phyloP scores from a whole-genome alignment of 2,113 vertebrate genomes.

The Neogale vison region DNA sequence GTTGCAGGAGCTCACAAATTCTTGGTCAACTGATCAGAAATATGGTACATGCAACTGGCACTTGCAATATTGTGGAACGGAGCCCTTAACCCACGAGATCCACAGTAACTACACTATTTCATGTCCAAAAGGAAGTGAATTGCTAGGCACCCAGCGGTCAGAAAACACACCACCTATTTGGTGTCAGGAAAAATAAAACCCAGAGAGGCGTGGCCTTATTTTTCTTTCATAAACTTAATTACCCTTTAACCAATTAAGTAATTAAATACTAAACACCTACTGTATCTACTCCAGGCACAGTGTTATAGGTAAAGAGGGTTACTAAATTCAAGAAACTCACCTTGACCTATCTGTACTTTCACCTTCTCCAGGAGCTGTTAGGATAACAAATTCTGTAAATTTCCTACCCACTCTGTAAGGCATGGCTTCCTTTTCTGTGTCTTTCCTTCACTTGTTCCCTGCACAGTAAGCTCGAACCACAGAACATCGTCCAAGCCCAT shows the following conservation, averaged over 20 bases:
- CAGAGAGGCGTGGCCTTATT: not conserved
- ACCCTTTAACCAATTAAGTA: not conserved
- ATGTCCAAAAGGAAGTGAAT: not conserved
- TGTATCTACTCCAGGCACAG: not conserved
- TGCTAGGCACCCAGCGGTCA: not conserved
- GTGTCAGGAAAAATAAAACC: not conserved
- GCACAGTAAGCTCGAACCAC: not conserved
- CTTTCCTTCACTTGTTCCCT: not conserved
- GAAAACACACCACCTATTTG: not conserved
- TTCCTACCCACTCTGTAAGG: not conserved
- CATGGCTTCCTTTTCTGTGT: not conserved
- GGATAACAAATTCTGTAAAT: not conserved
- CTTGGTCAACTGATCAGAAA: not conserved
- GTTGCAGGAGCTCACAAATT: not conserved
- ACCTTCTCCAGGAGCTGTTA: not conserved
- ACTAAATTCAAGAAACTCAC: not conserved
- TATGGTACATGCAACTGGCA: not conserved
- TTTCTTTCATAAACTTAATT: slow-evolving; percentile 14
- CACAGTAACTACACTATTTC: not conserved
- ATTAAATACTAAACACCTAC: not conserved
- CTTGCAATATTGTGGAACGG: not conserved
- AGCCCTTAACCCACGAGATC: not conserved
- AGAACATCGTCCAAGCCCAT: not conserved
- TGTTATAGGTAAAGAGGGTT: not conserved
- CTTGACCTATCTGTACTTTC: not conserved